These are phyloP conservation scores for Phacellophora camtschatica DNA, from an alignment of 30 jellyfish, hydroid and myxozoan species.

Conservation along the genomic window DNA sequence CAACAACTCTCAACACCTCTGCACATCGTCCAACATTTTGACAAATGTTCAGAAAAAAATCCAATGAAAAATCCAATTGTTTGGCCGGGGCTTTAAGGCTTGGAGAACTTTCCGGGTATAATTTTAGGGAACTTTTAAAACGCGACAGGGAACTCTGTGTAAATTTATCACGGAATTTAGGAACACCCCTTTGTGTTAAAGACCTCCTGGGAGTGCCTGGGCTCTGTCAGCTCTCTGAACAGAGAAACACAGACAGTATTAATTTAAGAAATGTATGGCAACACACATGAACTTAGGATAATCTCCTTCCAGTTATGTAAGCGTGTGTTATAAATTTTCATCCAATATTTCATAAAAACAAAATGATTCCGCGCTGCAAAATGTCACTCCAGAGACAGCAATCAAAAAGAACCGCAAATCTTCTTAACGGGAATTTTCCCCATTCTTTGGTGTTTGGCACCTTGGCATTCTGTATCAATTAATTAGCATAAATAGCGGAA, in stretches of 20 bases:
- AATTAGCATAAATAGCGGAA: conserved; percentile 16
- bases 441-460: conserved; percentile 31
- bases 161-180: no score
- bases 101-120: no score
- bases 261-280: background rate
- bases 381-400: background rate
- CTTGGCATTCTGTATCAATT: background rate
- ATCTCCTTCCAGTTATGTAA: no score
- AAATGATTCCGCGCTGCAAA: background rate
- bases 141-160: no score
- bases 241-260: background rate
- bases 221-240: background rate
- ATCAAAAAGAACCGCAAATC: background rate
- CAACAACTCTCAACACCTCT: no score
- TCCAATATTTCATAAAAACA: background rate
- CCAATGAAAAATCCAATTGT: no score
- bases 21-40: no score
- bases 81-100: no score
- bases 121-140: no score
- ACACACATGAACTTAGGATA: background rate
- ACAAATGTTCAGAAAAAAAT: no score
- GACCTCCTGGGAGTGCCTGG: no score
- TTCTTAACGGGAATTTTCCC: background rate
- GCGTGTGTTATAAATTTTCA: background rate
- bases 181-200: no score